Base-by-base conservation (phyloP, 2,888 invertebrate genomes). In the Druceiella hillmani region DNA sequence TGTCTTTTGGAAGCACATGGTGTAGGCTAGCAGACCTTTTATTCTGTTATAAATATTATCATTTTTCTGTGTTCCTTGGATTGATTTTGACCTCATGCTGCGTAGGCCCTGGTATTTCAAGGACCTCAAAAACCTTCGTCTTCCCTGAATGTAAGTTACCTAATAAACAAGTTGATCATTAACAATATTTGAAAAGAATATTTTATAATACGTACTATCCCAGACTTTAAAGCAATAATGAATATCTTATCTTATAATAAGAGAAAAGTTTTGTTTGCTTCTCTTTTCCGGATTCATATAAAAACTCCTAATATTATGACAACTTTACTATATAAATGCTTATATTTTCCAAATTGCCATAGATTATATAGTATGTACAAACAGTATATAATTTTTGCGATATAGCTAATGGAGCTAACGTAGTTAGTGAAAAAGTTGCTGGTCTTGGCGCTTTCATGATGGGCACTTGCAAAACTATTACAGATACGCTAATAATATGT, bases 111-210 rank as follows among this genome's bases (percentile, higher is more conserved):
- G 73, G 54, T 70, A 65, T 54, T 75, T 74, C 1, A 76, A 57
- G 1, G 68, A 62, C 43, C 72, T 67, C 0, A 77, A 53, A 43
- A 73, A 71, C 2, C 70, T 68, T 1, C 77, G 66, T 46, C 63
- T 62, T 51, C 69, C 62, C 55, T 77, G 76, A 33, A 75, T 55
- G 47, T 61, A 68, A 50, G 58, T 66, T 15, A 77, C 73, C 77
- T 77, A n/a, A n/a, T n/a, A n/a, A n/a, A n/a, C n/a, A n/a, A n/a
- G n/a, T n/a, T n/a, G n/a, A n/a, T n/a, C n/a, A n/a, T n/a, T n/a
- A n/a, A n/a, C n/a, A n/a, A n/a, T n/a, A n/a, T n/a, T n/a, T n/a
- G 52, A 1, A 45, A 46, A 13, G 16, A 38, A 12, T 25, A 22
- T 22, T 5, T 11, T 31, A 29, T 11, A 34, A 30, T 35, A 36